phyloP scores from a whole-genome alignment of 2,113 vertebrate species.

The Tachycineta bicolor region DNA sequence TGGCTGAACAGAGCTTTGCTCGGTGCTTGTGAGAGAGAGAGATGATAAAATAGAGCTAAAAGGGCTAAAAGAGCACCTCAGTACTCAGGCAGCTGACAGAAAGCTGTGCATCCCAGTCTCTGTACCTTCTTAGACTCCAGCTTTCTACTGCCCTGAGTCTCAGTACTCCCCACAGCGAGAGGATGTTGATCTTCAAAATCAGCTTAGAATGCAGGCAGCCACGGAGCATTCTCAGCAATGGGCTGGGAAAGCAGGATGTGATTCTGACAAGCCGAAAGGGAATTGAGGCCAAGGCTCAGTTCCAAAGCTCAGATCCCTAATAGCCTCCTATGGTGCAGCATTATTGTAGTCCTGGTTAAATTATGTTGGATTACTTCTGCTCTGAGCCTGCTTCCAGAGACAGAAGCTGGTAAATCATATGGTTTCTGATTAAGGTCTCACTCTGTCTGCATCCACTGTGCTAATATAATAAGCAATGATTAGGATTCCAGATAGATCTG shows the following conservation, averaged over 20 bases:
- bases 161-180: not conserved
- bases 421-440: not conserved
- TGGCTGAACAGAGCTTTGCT: not conserved
- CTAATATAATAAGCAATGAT: constrained; percentile 46
- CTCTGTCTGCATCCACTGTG: not conserved
- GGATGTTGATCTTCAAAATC: not conserved
- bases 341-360: constrained; percentile 31
- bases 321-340: not conserved
- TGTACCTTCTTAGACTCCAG: not conserved
- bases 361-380: constrained; percentile 38
- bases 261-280: not conserved
- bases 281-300: not conserved
- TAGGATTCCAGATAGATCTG: constrained; percentile 45
- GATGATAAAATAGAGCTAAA: not conserved
- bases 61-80: not conserved
- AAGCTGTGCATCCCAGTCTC: not conserved
- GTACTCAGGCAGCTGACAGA: not conserved
- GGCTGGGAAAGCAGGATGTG: not conserved
- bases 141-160: not conserved
- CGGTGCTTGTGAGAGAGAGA: not conserved
- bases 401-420: constrained; percentile 29
- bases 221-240: not conserved
- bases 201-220: not conserved
- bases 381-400: constrained; percentile 14
- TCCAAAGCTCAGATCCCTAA: not conserved